phyloP scores from a whole-genome alignment of 2,797 vertebrate genomes.

The Sebastes iracundus region DNA sequence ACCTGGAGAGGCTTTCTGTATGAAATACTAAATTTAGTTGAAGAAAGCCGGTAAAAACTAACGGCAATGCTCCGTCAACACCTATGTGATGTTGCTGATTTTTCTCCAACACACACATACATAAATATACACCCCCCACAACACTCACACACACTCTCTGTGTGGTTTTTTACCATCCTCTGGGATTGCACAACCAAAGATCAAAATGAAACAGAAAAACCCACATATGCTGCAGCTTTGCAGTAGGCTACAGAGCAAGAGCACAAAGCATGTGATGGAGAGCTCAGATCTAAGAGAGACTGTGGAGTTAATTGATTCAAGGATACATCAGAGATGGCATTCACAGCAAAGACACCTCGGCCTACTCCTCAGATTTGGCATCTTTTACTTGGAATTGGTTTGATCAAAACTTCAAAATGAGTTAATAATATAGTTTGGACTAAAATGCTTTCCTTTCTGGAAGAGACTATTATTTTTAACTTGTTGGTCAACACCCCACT shows the following conservation, averaged over 20 bases:
- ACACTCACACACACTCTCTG: constrained; percentile 3
- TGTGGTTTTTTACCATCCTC: constrained; percentile 50
- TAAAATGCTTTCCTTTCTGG: constrained; percentile 27
- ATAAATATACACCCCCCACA: not conserved
- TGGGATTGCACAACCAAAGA: constrained; percentile 53
- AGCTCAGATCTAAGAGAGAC: constrained; percentile 56
- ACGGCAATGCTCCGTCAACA: constrained; percentile 39
- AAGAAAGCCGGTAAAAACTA: constrained; percentile 29
- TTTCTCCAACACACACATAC: constrained; percentile 17
- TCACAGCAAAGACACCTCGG: constrained; percentile 51
- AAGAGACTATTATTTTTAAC: constrained; percentile 46
- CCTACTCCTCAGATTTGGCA: constrained; percentile 49
- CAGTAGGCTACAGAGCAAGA: constrained; percentile 30
- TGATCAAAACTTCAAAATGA: constrained; percentile 70
- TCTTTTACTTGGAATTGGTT: constrained; percentile 38
- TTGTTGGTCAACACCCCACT: constrained; percentile 43
- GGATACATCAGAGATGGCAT: constrained; percentile 62
- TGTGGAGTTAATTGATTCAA: constrained; percentile 71
- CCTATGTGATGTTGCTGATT: constrained; percentile 28
- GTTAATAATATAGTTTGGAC: constrained; percentile 54
- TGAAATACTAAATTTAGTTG: constrained; percentile 33
- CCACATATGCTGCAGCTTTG: constrained; percentile 57
- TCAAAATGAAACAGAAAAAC: constrained; percentile 60
- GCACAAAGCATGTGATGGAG: constrained; percentile 42
- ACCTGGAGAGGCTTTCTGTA: constrained; percentile 3